Base-by-base conservation (phyloP, 1,140 invertebrate species). In the Drosophila tsacasi region DNA sequence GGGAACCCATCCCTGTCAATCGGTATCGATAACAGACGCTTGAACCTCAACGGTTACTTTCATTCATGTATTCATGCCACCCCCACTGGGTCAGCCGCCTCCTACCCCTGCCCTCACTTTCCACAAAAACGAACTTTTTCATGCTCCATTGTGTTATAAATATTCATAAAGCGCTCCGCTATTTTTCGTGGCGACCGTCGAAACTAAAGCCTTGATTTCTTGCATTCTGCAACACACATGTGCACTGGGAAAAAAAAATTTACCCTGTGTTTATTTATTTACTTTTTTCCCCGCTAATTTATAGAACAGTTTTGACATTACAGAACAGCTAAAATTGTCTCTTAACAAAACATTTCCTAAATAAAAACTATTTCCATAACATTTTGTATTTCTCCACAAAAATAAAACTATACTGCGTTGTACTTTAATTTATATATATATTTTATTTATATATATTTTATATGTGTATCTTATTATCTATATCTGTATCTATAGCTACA, bases 141-240 rank as follows among this genome's bases (percentile, higher is more conserved):
- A 87, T 86, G 79, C 83, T 87, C 76, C 83, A 86, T 86, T 86
- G 79, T 83, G 83, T 87, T 86, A 87, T 86, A 86, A 86, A 86
- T 87, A 86, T 86, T 86, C 83, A 86, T 86, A 86, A 87, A 87
- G 64, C 71, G 83, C 74, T 68, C 75, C 63, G 78, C 69, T 58
- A 85, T 82, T 85, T 85, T 85, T 84, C 83, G 60, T 44, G 39
- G 57, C 72, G 54, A 71, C 79, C 67, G 76, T 67, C 67, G 74
- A 67, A 80, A 80, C 83, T 87, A 83, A 80, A 87, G 83, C 84
- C 83, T 80, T 83, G 83, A 87, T 87, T 89, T 87, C 80, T 87
- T 89, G 76, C 83, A 83, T 77, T 85, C 71, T 61, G 50, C 65
- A 69, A 55, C 46, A 64, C 65, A 57, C 35, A 57, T 39, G 35